phyloP scores from a whole-genome alignment of 2,113 vertebrate genomes.

The Indicator maculatus region DNA sequence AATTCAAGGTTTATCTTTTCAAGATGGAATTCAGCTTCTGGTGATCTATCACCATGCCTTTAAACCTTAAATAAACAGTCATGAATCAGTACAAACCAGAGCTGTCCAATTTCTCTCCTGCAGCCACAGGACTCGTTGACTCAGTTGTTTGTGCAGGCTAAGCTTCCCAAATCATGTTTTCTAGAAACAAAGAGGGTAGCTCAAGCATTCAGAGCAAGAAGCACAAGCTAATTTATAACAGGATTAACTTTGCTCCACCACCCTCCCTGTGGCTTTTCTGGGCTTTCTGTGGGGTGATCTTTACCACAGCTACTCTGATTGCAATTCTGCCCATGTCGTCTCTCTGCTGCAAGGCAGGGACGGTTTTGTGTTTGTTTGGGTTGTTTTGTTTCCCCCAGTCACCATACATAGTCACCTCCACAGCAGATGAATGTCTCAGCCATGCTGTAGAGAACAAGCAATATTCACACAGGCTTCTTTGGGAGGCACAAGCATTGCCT shows the following conservation, averaged over 20 bases:
- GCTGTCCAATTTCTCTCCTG: not conserved
- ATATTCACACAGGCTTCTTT: not conserved
- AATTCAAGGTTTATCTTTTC: not conserved
- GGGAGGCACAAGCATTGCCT: not conserved
- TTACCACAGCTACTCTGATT: not conserved
- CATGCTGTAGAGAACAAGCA: accelerated
- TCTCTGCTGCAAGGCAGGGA: slow-evolving; percentile 13
- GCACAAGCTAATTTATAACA: slow-evolving; percentile 38
- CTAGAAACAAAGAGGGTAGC: slow-evolving; percentile 13
- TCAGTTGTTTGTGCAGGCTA: not conserved
- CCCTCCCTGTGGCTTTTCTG: not conserved
- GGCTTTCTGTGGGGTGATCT: not conserved
- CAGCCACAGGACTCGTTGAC: not conserved
- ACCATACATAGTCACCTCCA: not conserved
- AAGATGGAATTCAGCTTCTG: not conserved
- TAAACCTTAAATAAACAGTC: not conserved
- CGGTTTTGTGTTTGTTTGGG: not conserved
- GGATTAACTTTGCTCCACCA: slow-evolving; percentile 23
- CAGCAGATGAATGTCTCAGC: not conserved
- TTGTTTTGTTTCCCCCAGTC: not conserved
- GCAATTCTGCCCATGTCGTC: not conserved
- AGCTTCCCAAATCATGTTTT: slow-evolving; percentile 42
- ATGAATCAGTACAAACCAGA: not conserved
- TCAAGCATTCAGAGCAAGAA: slow-evolving; percentile 7
- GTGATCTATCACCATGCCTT: not conserved